Conservation (phyloP, 2,888 invertebrate species). For the Drosophila acutilabella region DNA sequence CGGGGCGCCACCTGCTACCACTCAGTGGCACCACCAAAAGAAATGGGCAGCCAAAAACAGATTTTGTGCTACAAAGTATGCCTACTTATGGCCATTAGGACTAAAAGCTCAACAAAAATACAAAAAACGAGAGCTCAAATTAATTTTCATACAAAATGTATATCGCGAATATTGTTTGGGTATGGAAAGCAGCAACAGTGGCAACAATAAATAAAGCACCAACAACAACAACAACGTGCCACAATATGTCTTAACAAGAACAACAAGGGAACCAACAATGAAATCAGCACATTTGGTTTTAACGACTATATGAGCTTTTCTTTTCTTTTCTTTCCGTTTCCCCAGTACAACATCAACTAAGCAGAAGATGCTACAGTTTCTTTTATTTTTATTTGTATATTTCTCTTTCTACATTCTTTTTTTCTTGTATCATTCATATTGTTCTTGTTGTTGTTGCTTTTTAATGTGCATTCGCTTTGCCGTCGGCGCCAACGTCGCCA, state of each 20-base stretch:
- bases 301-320: constrained; percentile 68
- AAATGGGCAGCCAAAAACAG: constrained; percentile 35
- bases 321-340: background rate
- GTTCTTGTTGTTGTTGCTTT: constrained; percentile 61
- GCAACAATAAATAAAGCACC: constrained; percentile 53
- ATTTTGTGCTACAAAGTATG: constrained; percentile 60
- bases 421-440: constrained; percentile 22
- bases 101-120: constrained; percentile 65
- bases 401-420: constrained; percentile 3
- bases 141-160: constrained; percentile 77
- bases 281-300: constrained; percentile 80
- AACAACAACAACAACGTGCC: constrained; percentile 43
- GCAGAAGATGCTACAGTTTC: constrained; percentile 63
- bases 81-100: constrained; percentile 74
- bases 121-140: constrained; percentile 65
- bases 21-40: constrained; percentile 1
- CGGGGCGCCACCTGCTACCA: constrained; percentile 22
- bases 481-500: constrained; percentile 56
- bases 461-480: constrained; percentile 72
- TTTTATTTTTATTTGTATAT: constrained; percentile 21
- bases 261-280: constrained; percentile 47
- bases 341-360: constrained; percentile 27
- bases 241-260: constrained; percentile 53
- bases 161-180: constrained; percentile 40
- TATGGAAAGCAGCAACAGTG: constrained; percentile 41